A percentile compares a stretch with the other conserved stretches of the same genome.
These are phyloP conservation scores for Chymomyza costata DNA, from an alignment of 1,140 invertebrate species.

Conservation along the genomic window DNA sequence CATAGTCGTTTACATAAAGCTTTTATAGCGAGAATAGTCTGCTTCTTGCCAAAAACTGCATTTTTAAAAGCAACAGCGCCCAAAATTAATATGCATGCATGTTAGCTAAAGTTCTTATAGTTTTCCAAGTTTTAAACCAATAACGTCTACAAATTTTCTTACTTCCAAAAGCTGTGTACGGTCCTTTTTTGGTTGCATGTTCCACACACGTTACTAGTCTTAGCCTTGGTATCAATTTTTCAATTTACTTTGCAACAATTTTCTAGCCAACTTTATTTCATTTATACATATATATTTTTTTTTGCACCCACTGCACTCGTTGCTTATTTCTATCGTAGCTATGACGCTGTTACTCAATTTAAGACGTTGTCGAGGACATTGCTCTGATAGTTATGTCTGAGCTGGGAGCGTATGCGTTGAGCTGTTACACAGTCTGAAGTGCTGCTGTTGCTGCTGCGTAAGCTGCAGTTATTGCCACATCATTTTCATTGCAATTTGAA, in stretches of 20 bases:
- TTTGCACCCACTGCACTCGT: neutral
- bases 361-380: conserved; percentile 42
- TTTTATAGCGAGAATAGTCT: no score
- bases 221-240: conserved; percentile 31
- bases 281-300: no score
- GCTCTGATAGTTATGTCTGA: conserved; percentile 57
- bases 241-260: conserved; percentile 45
- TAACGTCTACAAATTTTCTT: no score
- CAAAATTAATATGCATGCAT: no score
- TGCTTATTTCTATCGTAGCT: conserved; percentile 45
- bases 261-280: conserved; percentile 39
- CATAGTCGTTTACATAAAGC: no score
- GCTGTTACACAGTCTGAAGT: conserved; percentile 46
- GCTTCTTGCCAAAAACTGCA: no score
- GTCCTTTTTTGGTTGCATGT: no score
- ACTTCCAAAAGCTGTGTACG: no score
- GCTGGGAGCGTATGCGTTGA: no score
- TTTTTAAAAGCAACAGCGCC: no score
- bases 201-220: neutral
- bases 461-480: conserved; percentile 31
- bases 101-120: no score
- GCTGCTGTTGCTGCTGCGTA: neutral
- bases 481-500: conserved; percentile 24
- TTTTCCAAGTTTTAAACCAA: no score
- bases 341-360: conserved; percentile 47